Evolutionary conservation across 1,140 invertebrate genomes (phyloP), one percentile per base, ranked within the genome.

Genomic region (Agrypnia vestita): DNA sequence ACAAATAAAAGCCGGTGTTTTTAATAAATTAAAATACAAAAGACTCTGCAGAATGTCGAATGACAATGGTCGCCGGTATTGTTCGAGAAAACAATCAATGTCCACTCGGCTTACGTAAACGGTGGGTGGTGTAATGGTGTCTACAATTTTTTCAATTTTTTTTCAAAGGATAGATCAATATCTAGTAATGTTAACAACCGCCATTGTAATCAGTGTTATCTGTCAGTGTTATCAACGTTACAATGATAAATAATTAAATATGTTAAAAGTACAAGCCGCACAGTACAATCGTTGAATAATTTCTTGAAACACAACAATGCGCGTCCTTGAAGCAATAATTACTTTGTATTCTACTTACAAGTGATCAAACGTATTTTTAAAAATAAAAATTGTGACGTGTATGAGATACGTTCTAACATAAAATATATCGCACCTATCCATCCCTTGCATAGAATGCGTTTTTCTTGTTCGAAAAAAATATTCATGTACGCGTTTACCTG

Each of bases 11-110:
- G 25, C 25, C 25, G 6, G 25, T 35, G 6, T 35, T 51, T 12
- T 51, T 51, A 12, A 15, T 51, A 15, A 51, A 51, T 51, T 51
- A 4, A 51, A 51, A 51, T 35, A 35, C 25, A 51, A 51, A 51
- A 51, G 11, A 51, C n/a, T n/a, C n/a, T 51, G 49, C 49, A 12
- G 3, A 51, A 15, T 51, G 1, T 51, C 49, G 49, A 1, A 9
- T 51, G n/a, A 51, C n/a, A 51, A 35, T 12, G 25, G 25, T 62
- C 25, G 25, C 59, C 4, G 21, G 21, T 62, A 62, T 43, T 62
- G 59, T 62, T 8, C 7, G 21, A 17, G 59, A 35, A 62, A 17
- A 62, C 59, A 62, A 62, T 62, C 21, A 62, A 25, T 62, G 59
- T 7, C 59, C 9, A 62, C 17, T 13, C 13, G 12, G 11, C 59